phyloP scores from a whole-genome alignment of 2,888 invertebrate species.

The Tridacna crocea region DNA sequence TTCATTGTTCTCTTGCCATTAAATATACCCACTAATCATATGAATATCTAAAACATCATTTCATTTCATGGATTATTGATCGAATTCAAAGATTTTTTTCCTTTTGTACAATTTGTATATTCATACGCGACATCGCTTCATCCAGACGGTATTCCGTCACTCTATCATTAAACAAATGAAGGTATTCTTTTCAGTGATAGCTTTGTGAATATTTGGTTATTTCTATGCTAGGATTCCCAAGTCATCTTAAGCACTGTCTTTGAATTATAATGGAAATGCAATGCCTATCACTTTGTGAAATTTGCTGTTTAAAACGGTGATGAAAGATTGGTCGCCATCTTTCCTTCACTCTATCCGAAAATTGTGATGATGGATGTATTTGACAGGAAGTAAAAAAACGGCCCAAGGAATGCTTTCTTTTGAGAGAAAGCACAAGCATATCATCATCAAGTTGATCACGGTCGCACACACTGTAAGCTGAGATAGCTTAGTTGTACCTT shows the following conservation, averaged over 20 bases:
- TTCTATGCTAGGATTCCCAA: neutral
- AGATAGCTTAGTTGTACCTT: neutral
- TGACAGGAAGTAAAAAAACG: neutral
- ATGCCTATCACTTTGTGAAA: neutral
- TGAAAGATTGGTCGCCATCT: conserved; percentile 24
- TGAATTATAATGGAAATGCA: neutral
- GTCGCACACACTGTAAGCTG: neutral
- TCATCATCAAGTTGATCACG: no score
- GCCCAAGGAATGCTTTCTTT: no score
- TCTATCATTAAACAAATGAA: conserved; percentile 19
- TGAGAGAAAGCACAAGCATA: no score
- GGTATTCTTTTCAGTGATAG: neutral
- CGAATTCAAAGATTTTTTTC: no score
- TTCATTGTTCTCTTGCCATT: no score
- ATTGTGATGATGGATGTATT: neutral
- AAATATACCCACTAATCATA: no score
- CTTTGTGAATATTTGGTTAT: neutral
- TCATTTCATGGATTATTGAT: no score
- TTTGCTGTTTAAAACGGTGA: neutral
- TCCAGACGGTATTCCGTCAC: conserved; percentile 3
- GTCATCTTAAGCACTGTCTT: no score
- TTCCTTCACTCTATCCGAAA: conserved; percentile 38
- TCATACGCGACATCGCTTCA: conserved; percentile 15
- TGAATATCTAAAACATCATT: no score
- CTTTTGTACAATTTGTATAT: neutral